Evolutionary conservation across 2,113 vertebrate species (phyloP).

Genomic region (Anarrhichthys ocellatus): DNA sequence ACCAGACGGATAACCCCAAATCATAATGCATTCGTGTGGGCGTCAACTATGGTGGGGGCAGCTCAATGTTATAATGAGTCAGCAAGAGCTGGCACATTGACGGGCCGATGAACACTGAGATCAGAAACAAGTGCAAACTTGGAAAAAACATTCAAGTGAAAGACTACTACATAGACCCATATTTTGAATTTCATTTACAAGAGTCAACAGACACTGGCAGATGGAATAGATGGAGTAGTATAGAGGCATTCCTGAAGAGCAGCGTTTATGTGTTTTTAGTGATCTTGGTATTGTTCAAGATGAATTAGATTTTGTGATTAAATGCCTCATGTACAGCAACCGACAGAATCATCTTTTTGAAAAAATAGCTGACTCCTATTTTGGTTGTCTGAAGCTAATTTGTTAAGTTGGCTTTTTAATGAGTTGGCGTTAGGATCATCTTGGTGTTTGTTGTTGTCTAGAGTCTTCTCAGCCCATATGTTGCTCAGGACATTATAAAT

Average conservation of each 20-base stretch:
- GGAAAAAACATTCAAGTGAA: neutral
- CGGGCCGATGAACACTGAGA: neutral
- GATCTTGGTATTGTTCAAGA: neutral
- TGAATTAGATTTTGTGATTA: neutral
- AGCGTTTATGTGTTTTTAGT: neutral
- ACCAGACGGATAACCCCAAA: neutral
- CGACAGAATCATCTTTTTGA: neutral
- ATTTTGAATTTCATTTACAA: neutral
- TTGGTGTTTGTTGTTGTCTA: neutral
- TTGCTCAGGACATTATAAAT: neutral
- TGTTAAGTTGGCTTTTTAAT: neutral
- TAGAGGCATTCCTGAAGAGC: neutral
- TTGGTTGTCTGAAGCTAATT: neutral
- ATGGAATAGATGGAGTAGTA: neutral
- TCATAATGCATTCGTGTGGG: neutral
- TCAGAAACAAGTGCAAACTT: conserved; percentile 4
- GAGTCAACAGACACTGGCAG: no score
- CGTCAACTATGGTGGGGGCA: neutral
- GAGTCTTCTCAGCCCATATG: neutral
- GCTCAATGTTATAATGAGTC: neutral
- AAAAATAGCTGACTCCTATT: neutral
- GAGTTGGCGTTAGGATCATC: neutral
- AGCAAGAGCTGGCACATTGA: neutral
- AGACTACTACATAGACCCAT: neutral
- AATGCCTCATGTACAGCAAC: neutral